These are phyloP conservation scores for Halictus rubicundus DNA, from an alignment of 1,140 invertebrate species.

Conservation along the genomic window DNA sequence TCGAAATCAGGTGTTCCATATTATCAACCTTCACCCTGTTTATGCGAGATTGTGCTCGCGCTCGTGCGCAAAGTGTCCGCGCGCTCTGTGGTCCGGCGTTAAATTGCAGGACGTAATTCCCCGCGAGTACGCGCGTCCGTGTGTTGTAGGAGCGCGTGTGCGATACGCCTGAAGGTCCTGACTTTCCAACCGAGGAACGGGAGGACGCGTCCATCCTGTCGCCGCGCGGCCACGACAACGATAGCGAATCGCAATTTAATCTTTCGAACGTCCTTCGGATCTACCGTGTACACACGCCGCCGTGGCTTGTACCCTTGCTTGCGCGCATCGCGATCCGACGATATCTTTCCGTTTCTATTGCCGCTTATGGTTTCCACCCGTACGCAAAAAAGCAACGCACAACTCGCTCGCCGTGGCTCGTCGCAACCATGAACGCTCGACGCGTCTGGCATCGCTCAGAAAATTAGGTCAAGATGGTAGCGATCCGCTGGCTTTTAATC, in stretches of 20 bases:
- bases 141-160: not conserved
- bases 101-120: conserved; percentile 53
- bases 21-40: too few species aligned
- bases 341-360: not conserved
- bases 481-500: not conserved
- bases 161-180: conserved; percentile 27
- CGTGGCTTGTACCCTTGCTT: not conserved
- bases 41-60: too few species aligned
- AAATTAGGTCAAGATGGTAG: not conserved
- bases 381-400: not conserved
- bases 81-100: not conserved
- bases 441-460: not conserved
- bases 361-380: not conserved
- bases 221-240: conserved; percentile 1
- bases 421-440: not conserved
- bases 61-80: too few species aligned
- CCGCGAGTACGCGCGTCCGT: conserved; percentile 1
- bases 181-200: conserved; percentile 26
- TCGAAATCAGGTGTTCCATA: too few species aligned
- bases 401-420: not conserved
- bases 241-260: conserved; percentile 45
- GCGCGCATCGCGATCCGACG: not conserved
- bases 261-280: conserved; percentile 21
- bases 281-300: too few species aligned
- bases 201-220: conserved; percentile 47